Evolutionary conservation across 2,888 invertebrate genomes (phyloP).

Genomic region (Philhelius pedissequus): DNA sequence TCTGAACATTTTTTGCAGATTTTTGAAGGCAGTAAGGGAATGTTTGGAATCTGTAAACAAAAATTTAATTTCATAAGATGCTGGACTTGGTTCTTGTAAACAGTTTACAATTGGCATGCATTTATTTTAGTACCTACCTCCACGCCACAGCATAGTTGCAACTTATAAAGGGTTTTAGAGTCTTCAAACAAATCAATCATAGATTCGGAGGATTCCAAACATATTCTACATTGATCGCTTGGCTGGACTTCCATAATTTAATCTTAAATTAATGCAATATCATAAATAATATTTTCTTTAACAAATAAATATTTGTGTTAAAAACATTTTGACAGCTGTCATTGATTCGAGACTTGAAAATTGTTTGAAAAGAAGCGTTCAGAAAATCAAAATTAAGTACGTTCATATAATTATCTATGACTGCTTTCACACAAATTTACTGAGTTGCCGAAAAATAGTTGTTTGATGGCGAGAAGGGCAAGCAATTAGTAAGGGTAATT

Average conservation of each 20-base stretch:
- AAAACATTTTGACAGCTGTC: background rate
- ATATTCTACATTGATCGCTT: constrained; percentile 44
- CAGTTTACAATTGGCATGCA: background rate
- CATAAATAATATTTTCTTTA: background rate
- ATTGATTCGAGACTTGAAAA: background rate
- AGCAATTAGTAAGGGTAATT: too few species aligned
- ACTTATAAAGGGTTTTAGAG: constrained; percentile 7
- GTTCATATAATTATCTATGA: too few species aligned
- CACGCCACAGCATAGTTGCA: constrained; percentile 55
- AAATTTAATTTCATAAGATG: background rate
- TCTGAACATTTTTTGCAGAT: constrained; percentile 74
- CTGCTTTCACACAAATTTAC: too few species aligned
- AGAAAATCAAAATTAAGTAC: too few species aligned
- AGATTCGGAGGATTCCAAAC: constrained; percentile 16
- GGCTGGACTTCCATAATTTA: background rate
- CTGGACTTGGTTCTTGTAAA: background rate
- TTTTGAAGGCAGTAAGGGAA: constrained; percentile 70
- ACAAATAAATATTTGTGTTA: background rate
- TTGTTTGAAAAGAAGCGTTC: background rate
- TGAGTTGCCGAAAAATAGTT: too few species aligned
- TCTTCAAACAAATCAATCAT: constrained; percentile 47
- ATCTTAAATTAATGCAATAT: background rate
- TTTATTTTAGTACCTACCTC: background rate
- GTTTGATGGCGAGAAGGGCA: too few species aligned
- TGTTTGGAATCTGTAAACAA: constrained; percentile 40